Base-by-base conservation (phyloP, 2,113 vertebrate species). In the Telmatochromis brichardi region DNA sequence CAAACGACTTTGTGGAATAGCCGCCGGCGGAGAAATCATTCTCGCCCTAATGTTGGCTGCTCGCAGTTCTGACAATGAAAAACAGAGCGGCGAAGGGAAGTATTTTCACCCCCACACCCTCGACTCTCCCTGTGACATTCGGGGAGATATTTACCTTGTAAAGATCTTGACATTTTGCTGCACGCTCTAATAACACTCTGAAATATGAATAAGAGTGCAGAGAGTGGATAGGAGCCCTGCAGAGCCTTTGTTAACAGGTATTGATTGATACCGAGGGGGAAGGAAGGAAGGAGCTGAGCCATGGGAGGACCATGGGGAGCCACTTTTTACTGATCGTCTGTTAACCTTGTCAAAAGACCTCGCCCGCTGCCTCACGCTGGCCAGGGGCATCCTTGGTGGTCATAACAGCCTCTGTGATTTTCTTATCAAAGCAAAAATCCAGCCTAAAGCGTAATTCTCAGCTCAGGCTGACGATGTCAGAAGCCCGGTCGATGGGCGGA, bases 81-180 rank as follows among this genome's bases (percentile, higher is more conserved):
- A 93, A 91, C 79, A 84, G 86, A 92, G 85, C n/a, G 2, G 26
- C 14, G 21, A 83, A 26, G 85, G 58, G 87, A 88, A 93, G 90
- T 83, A 78, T 63, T 87, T 83, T 81, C 88, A 47, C 55, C 84
- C 85, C 84, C 35, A 53, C 86, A 53, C 79, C 78, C 81, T 54
- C 23, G 28, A 80, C 91, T 92, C 84, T 84, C 40, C 65, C 85
- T 9, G 53, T 96, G 95, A 95, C 96, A 93, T 96, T 93, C 94
- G 84, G 88, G 86, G 84, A 91, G 93, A 94, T 93, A 95, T 96
- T 96, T 95, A 95, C 95, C 92, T 92, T 90, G 89, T 94, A 96
- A 95, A 95, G 95, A 95, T 96, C 94, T 94, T 96, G 96, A 96
- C 95, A 96, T 96, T 96, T 96, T 60, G 19, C 84, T 28, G 88